Percentiles rank a stretch among this genome's conserved stretches.
Evolutionary conservation across 2,888 invertebrate species (phyloP).

Genomic region (Deilephila porcellus): DNA sequence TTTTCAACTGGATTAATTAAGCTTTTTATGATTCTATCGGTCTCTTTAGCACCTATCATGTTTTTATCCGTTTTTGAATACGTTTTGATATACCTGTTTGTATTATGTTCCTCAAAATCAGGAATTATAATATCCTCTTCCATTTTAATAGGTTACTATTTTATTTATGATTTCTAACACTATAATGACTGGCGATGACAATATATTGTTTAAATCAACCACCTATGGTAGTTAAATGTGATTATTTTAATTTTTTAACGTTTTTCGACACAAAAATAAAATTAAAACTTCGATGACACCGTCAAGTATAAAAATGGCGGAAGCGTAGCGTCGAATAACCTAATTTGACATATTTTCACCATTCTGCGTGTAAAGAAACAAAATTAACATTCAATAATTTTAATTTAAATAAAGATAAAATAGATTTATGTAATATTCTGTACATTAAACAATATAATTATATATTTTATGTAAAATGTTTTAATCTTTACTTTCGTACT

Average conservation of each 20-base stretch:
- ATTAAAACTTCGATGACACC: background rate
- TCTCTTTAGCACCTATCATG: background rate
- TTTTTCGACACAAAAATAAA: background rate
- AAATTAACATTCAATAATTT: background rate
- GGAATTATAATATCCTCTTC: slow-evolving; percentile 41
- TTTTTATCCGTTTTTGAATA: slow-evolving; percentile 37
- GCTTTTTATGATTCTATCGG: slow-evolving; percentile 23
- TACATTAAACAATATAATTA: too few relatives aligned
- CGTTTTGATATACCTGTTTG: slow-evolving; percentile 39
- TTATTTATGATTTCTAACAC: background rate
- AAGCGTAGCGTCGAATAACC: slow-evolving; percentile 10
- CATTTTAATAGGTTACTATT: slow-evolving; percentile 51
- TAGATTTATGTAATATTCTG: too few relatives aligned
- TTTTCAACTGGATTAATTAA: slow-evolving; percentile 25
- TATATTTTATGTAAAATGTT: too few relatives aligned
- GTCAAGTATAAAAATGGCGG: slow-evolving; percentile 22
- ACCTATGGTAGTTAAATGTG: too few relatives aligned
- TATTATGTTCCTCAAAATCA: slow-evolving; percentile 35
- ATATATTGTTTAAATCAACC: background rate
- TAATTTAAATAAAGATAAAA: background rate
- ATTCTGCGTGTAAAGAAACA: background rate
- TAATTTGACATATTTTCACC: background rate
- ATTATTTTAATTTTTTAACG: background rate
- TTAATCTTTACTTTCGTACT: too few relatives aligned
- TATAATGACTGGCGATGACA: background rate